Percentiles rank a stretch among this genome's conserved stretches.
Evolutionary conservation across 2,797 vertebrate species (phyloP).

Genomic region (Lerista edwardsae): DNA sequence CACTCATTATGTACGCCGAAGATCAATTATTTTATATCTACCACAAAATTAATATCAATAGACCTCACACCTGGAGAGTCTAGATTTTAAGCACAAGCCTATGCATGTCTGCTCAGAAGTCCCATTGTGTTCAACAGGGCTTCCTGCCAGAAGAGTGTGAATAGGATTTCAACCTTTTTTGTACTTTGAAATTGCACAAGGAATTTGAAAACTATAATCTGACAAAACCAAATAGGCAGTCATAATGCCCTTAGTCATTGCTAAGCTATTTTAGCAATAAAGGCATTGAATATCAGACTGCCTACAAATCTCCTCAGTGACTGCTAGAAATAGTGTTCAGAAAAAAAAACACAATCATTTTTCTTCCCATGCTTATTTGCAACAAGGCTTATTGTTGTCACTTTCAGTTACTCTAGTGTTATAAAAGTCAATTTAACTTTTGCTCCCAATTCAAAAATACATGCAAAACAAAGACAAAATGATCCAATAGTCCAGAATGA

Average conservation of each 20-base stretch:
- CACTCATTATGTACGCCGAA: background rate
- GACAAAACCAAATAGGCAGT: background rate
- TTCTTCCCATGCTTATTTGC: background rate
- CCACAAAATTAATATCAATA: background rate
- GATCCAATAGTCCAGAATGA: background rate
- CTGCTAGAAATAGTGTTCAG: background rate
- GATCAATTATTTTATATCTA: background rate
- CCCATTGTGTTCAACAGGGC: too few species aligned
- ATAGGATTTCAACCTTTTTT: background rate
- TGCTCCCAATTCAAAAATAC: background rate
- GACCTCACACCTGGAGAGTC: too few species aligned
- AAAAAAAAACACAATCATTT: background rate
- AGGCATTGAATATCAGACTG: background rate
- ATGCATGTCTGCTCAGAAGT: too few species aligned
- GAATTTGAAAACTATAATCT: background rate
- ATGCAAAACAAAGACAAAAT: background rate
- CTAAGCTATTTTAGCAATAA: background rate
- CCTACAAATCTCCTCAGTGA: background rate
- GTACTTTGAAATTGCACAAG: background rate
- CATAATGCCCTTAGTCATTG: background rate
- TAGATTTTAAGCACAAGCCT: too few species aligned
- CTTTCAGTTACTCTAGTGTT: background rate
- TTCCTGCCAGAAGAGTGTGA: too few species aligned
- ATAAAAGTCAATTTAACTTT: conserved; percentile 3
- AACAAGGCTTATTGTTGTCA: background rate